Evolutionary conservation across 2,113 vertebrate species (phyloP), one percentile per base, ranked within the genome.

Genomic region (Corvus moneduloides): DNA sequence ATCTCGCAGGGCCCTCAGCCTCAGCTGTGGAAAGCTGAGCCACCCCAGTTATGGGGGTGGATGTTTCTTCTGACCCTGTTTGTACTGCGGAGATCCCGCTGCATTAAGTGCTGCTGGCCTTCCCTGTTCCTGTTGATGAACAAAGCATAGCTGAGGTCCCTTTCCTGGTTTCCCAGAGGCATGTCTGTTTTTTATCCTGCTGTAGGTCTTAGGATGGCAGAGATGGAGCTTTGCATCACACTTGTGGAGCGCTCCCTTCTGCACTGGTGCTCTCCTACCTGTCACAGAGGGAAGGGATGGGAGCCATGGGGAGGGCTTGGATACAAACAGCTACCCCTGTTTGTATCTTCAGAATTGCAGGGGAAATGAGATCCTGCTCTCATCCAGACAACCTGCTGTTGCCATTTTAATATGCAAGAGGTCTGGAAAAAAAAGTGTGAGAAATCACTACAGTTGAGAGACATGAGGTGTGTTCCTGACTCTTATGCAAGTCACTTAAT

Each of bases 331-430:
- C 78, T 66, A 27, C 92, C 73, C 3, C 6, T 67, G 62, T 92
- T 86, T 87, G 72, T 81, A 32, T 94, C 62, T 77, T 72, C 84
- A 46, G 39, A 92, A 49, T 87, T 87, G 46, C 8, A 9, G 17
- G 69, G 79, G 80, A 89, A 78, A 32, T 32, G 23, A 93, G 75
- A 77, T 94, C 67, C 54, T 94, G 49, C 90, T 89, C 55, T 85
- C 44, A 44, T 93, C 69, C 37, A 24, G 43, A 43, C 32, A 49
- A 20, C 72, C 76, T 90, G 1, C 73, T 89, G 10, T 8, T 0
- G 0, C 66, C 33, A 59, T 88, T 87, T 81, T 78, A 77, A 55
- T 76, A 81, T 87, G 90, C 62, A 77, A 94, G 82, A 73, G 44
- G 39, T 63, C 84, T 80, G 89, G 69, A 16, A 51, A 44, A 43